phyloP scores from a whole-genome alignment of 2,797 vertebrate genomes.

The Anisognathus igniventris region DNA sequence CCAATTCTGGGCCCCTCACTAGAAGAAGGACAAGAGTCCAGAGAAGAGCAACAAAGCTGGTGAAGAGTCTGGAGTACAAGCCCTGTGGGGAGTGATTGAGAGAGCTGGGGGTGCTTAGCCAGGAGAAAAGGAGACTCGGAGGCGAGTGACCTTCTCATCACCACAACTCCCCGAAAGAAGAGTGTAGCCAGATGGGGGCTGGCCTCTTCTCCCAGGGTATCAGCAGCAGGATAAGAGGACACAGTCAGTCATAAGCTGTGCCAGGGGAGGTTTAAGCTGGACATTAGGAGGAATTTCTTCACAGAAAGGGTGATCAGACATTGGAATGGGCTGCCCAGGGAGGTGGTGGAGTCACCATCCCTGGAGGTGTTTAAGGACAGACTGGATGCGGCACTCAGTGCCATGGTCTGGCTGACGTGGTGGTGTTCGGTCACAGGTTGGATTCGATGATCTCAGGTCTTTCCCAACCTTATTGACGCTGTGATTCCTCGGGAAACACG shows the following conservation, averaged over 20 bases:
- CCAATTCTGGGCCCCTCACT: background rate
- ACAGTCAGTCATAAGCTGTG: accelerated
- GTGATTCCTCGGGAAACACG: accelerated
- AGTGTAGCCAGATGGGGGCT: accelerated
- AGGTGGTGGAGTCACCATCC: too few species aligned
- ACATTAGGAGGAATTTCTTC: background rate
- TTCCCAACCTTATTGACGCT: background rate
- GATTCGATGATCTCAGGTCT: background rate
- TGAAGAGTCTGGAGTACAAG: background rate
- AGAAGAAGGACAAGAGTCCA: accelerated
- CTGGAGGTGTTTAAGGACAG: background rate
- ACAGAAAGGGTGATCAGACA: too few species aligned
- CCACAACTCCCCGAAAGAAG: background rate
- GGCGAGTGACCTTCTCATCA: background rate
- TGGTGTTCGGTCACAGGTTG: background rate
- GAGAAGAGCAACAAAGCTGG: background rate
- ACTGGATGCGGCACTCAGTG: too few species aligned
- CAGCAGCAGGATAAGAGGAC: background rate
- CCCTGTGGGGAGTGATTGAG: too few species aligned
- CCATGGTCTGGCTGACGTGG: accelerated
- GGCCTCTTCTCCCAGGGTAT: background rate
- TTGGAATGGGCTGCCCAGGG: background rate
- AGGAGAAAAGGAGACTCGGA: background rate
- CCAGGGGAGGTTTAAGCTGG: background rate
- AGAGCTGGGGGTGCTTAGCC: background rate